Evolutionary conservation across 2,888 invertebrate species (phyloP).

Genomic region (Dascillus cervinus): DNA sequence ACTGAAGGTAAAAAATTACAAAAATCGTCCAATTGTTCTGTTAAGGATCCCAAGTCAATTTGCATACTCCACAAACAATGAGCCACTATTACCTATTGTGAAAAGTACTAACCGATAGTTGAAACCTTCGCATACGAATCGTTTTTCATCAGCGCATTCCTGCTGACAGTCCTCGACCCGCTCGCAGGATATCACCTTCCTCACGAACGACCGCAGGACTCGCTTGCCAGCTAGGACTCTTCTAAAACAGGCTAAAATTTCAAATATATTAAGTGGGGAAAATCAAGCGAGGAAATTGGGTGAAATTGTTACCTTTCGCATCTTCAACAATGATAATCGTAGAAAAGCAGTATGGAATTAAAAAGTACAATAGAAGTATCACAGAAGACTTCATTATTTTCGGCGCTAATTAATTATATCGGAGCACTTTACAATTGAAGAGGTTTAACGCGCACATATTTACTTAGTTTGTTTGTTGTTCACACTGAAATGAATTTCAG

Average conservation of each 20-base stretch:
- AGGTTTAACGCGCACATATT: too few relatives aligned
- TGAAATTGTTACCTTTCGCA: slow-evolving; percentile 32
- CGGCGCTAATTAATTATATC: too few relatives aligned
- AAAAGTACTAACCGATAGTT: slow-evolving; percentile 58
- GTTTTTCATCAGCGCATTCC: slow-evolving; percentile 65
- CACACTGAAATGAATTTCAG: too few relatives aligned
- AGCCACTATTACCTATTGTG: not conserved
- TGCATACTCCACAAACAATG: too few relatives aligned
- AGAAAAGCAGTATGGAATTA: slow-evolving; percentile 14
- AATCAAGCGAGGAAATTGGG: too few relatives aligned
- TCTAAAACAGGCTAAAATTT: slow-evolving; percentile 65
- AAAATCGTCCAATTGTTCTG: too few relatives aligned
- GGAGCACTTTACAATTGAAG: too few relatives aligned
- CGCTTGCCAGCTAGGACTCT: slow-evolving; percentile 68
- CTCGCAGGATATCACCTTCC: slow-evolving; percentile 62
- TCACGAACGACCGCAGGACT: slow-evolving; percentile 59
- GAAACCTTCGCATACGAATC: slow-evolving; percentile 75
- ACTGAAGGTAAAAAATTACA: too few relatives aligned
- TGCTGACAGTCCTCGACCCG: slow-evolving; percentile 67
- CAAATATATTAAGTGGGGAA: too few relatives aligned
- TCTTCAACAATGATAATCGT: slow-evolving; percentile 35
- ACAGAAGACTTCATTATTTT: too few relatives aligned
- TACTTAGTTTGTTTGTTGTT: too few relatives aligned
- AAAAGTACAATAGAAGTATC: slow-evolving; percentile 18
- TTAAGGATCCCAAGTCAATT: too few relatives aligned